These are phyloP conservation scores for Melanocharis versteri DNA, from an alignment of 2,113 vertebrate species.

Conservation along the genomic window DNA sequence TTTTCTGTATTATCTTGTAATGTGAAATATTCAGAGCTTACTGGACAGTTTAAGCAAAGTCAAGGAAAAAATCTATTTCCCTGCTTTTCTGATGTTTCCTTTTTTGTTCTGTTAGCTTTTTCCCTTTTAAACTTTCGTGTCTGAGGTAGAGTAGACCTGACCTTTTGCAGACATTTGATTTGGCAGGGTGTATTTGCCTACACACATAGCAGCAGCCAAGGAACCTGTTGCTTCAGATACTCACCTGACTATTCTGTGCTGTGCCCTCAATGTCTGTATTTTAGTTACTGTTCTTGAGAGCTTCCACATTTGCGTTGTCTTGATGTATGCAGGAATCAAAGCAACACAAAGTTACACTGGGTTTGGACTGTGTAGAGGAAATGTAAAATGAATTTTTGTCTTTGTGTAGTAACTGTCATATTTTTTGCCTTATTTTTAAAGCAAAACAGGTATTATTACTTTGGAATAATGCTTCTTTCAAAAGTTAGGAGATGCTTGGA, in stretches of 20 bases:
- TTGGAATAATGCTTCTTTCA: background rate
- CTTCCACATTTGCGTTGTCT: background rate
- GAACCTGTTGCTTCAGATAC: background rate
- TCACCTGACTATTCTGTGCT: background rate
- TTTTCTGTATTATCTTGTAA: background rate
- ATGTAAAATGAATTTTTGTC: background rate
- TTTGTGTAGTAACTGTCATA: background rate
- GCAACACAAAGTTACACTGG: background rate
- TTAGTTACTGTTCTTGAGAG: background rate
- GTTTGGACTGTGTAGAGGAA: background rate
- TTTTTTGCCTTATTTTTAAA: background rate
- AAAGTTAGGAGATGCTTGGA: background rate
- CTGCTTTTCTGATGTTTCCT: background rate
- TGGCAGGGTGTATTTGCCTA: background rate
- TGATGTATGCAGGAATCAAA: background rate
- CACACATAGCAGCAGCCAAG: background rate
- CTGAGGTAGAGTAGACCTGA: background rate
- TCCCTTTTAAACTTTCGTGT: background rate
- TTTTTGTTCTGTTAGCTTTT: background rate
- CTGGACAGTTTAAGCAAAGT: background rate
- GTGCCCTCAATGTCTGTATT: background rate
- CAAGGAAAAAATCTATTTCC: background rate
- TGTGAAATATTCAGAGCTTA: background rate
- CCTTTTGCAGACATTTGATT: background rate
- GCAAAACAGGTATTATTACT: background rate